Conservation (phyloP, 1,140 invertebrate species). For the Musca vetustissima region DNA sequence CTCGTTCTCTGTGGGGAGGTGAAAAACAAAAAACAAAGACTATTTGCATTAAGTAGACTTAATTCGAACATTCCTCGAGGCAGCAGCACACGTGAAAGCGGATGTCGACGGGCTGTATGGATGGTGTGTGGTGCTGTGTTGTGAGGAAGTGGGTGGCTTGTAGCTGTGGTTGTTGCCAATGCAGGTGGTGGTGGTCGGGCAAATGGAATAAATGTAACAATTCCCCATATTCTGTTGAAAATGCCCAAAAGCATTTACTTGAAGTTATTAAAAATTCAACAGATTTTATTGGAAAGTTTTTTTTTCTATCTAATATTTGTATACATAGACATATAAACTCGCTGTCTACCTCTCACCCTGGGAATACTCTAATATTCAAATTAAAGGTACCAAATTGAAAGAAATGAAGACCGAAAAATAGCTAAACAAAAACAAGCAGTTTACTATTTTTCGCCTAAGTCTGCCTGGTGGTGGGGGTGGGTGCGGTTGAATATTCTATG, state of each 20-base stretch:
- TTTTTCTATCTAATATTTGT: background rate
- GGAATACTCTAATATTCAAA: conserved; percentile 23
- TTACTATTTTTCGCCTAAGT: no score
- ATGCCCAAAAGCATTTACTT: background rate
- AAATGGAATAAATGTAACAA: conserved; percentile 1
- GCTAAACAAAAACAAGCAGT: background rate
- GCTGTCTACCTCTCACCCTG: background rate
- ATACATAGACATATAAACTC: background rate
- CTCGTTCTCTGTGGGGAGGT: no score
- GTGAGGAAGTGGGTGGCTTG: no score
- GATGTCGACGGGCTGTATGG: no score
- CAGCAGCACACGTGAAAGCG: no score
- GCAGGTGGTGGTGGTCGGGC: no score
- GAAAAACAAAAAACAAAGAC: no score
- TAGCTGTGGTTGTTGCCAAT: no score
- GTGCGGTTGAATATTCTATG: no score
- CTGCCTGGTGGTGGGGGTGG: no score
- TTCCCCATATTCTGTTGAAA: conserved; percentile 16
- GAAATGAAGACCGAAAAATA: background rate
- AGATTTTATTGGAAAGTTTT: conserved; percentile 13
- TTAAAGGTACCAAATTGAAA: conserved; percentile 11
- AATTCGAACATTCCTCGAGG: background rate
- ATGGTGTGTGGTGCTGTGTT: no score
- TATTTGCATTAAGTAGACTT: conserved; percentile 24
- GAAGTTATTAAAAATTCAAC: conserved; percentile 20